Base-by-base conservation (phyloP, 2,113 vertebrate genomes). In the Reinhardtius hippoglossoides region DNA sequence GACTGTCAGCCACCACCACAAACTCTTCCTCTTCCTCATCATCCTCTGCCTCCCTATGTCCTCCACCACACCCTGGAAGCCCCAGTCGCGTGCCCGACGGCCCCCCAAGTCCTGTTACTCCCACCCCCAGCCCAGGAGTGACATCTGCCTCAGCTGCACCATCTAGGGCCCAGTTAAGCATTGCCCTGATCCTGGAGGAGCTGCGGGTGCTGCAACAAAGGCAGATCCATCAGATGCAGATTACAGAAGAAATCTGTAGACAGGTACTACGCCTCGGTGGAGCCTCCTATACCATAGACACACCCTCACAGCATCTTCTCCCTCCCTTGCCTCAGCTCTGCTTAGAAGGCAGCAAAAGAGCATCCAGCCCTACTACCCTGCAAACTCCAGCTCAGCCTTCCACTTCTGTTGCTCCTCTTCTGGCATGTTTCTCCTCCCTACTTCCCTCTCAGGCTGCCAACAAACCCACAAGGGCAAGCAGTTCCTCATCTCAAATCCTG, bases 201-300 rank as follows among this genome's bases (percentile, higher is more conserved):
- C 95, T 97, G 4, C 90, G 96, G 1, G 95, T 98, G 52, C 86
- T 98, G 44, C 97, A 97, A 87, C 97, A 98, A 89, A 92, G 97
- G 52, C 97, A 98, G 89, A 96, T 97, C 78, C 96, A 97, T 78
- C 97, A 98, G 87, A 97, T 98, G 97, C 96, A 97, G 84, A 97
- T 98, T 93, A 97, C 96, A 0, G 96, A 98, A 78, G 96, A 97
- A 88, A 98, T 98, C 74, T 98, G 97, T 81, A 93, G 96, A 54
- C 97, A 98, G 87, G 96, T 98, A 31, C 87, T 98, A 35, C 94
- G 96, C 48, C 91, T 98, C 2, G 96, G 96, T n/a, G 93, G 89
- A 46, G 84, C 93, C 1, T 84, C 95, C 24, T 94, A 88, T 90
- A 91, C 85, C 62, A 89, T 74, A 77, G 96, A 90, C 65, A 86